Evolutionary conservation across 2,797 vertebrate genomes (phyloP).

Genomic region (Aselliscus stoliczkanus): DNA sequence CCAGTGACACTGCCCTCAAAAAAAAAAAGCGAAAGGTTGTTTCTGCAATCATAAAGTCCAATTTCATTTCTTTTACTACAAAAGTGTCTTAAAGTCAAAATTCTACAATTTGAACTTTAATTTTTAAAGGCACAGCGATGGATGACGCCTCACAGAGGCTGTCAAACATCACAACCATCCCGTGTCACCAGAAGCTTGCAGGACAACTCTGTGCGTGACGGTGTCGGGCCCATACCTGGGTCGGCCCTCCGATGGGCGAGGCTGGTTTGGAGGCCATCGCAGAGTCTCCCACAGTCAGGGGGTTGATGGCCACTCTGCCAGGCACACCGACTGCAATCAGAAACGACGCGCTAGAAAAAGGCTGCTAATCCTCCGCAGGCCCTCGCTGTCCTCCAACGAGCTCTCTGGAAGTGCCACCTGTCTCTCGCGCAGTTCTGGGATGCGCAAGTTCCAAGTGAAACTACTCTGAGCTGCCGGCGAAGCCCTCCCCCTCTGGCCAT

Average conservation of each 20-base stretch:
- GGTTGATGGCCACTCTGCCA: constrained; percentile 53
- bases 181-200: no score
- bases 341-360: background rate
- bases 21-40: no score
- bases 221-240: constrained; percentile 43
- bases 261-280: constrained; percentile 56
- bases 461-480: background rate
- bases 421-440: fast-evolving
- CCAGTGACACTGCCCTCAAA: no score
- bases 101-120: background rate
- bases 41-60: background rate
- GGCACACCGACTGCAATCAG: constrained; percentile 64
- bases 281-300: constrained; percentile 63
- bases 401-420: fast-evolving
- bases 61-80: background rate
- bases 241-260: constrained; percentile 47
- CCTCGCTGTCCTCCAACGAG: no score
- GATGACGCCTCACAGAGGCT: background rate
- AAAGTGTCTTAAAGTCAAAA: background rate
- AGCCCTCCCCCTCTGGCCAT: background rate
- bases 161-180: background rate
- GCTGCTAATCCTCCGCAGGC: background rate
- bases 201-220: no score
- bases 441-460: fast-evolving
- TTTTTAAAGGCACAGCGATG: background rate